Conservation (phyloP, 2,797 vertebrate species). For the Sebastes cheni region DNA sequence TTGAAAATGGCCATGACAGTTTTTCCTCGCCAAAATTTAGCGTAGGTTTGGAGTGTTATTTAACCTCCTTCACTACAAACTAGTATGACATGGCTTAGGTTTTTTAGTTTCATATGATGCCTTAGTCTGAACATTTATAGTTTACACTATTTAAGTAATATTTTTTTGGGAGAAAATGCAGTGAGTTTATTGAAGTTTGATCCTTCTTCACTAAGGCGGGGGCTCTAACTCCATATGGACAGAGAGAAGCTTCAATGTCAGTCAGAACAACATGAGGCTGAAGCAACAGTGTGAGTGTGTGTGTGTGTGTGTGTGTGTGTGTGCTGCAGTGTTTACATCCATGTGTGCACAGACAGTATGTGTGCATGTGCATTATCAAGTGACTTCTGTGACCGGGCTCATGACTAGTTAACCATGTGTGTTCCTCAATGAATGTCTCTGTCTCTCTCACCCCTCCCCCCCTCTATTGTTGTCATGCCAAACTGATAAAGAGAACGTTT, state of each 20-base stretch:
- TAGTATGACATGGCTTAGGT: no score
- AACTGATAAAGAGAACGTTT: constrained; percentile 59
- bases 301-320: not conserved
- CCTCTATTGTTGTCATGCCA: constrained; percentile 22
- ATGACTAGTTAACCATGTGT: constrained; percentile 25
- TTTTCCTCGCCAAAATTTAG: no score
- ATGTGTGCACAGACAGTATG: constrained; percentile 14
- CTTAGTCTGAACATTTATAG: not conserved
- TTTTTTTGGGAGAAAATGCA: not conserved
- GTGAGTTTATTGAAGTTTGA: not conserved
- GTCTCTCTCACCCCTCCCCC: not conserved
- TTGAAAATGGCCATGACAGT: no score
- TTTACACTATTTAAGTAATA: not conserved
- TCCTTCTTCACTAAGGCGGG: not conserved
- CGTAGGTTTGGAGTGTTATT: no score
- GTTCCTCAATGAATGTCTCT: constrained; percentile 1
- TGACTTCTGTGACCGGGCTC: constrained; percentile 32
- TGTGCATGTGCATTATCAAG: constrained; percentile 12
- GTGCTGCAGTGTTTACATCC: constrained; percentile 16
- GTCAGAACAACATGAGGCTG: constrained; percentile 9
- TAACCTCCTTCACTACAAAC: no score
- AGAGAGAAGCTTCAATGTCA: constrained; percentile 10
- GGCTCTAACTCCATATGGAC: not conserved
- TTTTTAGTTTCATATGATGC: no score
- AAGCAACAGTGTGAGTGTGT: constrained; percentile 7